phyloP scores from a whole-genome alignment of 2,888 invertebrate genomes.

The Drosophila incognita region DNA sequence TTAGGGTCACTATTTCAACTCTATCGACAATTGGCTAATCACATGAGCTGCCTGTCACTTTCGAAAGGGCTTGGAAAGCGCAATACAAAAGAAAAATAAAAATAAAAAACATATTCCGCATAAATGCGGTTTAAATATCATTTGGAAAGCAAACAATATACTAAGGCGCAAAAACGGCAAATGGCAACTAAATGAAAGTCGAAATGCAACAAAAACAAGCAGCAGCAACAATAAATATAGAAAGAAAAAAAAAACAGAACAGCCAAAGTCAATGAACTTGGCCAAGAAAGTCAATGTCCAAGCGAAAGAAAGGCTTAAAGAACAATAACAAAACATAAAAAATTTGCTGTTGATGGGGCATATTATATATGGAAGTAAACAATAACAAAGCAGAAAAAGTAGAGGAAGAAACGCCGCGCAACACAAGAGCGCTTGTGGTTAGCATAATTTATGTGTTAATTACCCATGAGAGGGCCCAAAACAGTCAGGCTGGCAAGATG shows the following conservation, averaged over 20 bases:
- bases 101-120: background rate
- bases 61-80: slow-evolving; percentile 55
- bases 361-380: slow-evolving; percentile 37
- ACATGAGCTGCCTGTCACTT: slow-evolving; percentile 43
- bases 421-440: slow-evolving; percentile 8
- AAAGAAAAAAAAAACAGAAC: slow-evolving; percentile 29
- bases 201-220: slow-evolving; percentile 29
- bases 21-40: slow-evolving; percentile 24
- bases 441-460: slow-evolving; percentile 53
- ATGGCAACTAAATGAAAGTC: slow-evolving; percentile 40
- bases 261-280: slow-evolving; percentile 56
- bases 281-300: slow-evolving; percentile 44
- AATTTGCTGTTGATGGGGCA: slow-evolving; percentile 4
- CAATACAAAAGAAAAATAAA: background rate
- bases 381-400: slow-evolving; percentile 18
- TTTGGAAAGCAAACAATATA: slow-evolving; percentile 52
- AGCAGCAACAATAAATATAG: background rate
- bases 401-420: background rate
- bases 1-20: slow-evolving; percentile 27
- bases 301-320: slow-evolving; percentile 43
- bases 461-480: slow-evolving; percentile 24
- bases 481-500: slow-evolving; percentile 6
- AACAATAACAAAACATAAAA: slow-evolving; percentile 4
- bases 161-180: slow-evolving; percentile 8
- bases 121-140: slow-evolving; percentile 25